These are phyloP conservation scores for Romanomermis culicivorax DNA, from an alignment of 2,888 invertebrate species.

Conservation along the genomic window DNA sequence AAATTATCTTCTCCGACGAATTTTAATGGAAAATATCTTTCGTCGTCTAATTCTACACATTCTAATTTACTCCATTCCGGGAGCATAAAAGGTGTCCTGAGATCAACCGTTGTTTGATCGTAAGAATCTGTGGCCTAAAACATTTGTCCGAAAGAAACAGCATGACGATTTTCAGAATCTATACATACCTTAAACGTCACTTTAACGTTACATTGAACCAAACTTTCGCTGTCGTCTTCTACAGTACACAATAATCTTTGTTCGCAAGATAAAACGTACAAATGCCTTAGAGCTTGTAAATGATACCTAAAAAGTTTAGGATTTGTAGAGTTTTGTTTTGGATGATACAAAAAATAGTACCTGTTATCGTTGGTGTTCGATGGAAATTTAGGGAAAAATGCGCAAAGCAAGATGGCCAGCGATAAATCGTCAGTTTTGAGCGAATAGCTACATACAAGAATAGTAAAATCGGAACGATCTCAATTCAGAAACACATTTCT, in stretches of 20 bases:
- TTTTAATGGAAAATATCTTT: slow-evolving; percentile 66
- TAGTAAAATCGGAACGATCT: no score
- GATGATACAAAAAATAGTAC: no score
- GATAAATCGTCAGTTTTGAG: slow-evolving; percentile 35
- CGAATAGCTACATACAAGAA: no score
- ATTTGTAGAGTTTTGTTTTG: neutral
- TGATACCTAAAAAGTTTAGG: slow-evolving; percentile 49
- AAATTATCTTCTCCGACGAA: slow-evolving; percentile 63
- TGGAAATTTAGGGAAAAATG: slow-evolving; percentile 90
- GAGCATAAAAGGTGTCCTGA: slow-evolving; percentile 61
- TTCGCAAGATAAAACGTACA: slow-evolving; percentile 82
- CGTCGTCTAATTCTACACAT: slow-evolving; percentile 55
- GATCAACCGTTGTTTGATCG: slow-evolving; percentile 27
- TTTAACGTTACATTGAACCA: slow-evolving; percentile 12
- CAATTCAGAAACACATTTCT: no score
- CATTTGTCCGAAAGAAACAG: no score
- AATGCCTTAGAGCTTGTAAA: slow-evolving; percentile 80
- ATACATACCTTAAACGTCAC: slow-evolving; percentile 12
- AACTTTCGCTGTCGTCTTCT: slow-evolving; percentile 49
- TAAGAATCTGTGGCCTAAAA: neutral
- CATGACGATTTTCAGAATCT: no score
- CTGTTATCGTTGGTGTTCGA: slow-evolving; percentile 87
- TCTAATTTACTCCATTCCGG: slow-evolving; percentile 54
- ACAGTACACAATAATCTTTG: slow-evolving; percentile 65
- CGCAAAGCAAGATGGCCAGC: slow-evolving; percentile 68